phyloP scores from a whole-genome alignment of 37 sponge, comb jelly and placozoan species.

The Cladorhizidae sp. region DNA sequence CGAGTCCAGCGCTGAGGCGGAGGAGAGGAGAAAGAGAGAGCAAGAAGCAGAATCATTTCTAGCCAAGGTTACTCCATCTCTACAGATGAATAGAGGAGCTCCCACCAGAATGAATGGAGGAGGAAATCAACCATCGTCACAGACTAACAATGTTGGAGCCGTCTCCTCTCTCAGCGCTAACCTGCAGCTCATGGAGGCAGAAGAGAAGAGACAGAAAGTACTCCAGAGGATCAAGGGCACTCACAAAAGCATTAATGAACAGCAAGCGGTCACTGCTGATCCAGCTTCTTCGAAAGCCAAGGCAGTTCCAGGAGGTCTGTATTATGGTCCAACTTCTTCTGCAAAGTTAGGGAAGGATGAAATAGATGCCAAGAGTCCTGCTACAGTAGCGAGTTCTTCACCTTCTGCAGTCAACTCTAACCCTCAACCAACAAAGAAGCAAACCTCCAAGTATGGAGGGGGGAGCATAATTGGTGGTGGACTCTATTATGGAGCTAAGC shows the following conservation, averaged over 20 bases:
- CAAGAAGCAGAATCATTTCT: conserved; percentile 62
- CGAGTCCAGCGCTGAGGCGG: conserved; percentile 11
- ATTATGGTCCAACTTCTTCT: not conserved
- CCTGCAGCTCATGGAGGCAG: conserved; percentile 37
- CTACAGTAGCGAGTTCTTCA: not conserved
- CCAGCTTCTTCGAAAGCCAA: not conserved
- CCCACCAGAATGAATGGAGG: not conserved
- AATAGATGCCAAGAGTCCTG: not conserved
- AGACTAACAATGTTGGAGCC: not conserved
- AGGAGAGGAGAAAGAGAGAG: conserved; percentile 32
- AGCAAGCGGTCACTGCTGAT: not conserved
- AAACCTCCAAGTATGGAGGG: conserved; percentile 2
- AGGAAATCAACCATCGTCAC: not conserved
- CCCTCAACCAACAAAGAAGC: not conserved
- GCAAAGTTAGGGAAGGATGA: not conserved
- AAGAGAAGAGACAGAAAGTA: conserved; percentile 48
- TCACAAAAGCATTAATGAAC: conserved; percentile 34
- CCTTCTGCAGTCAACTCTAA: not conserved
- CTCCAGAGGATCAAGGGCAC: conserved; percentile 44
- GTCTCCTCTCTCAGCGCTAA: conserved; percentile 16
- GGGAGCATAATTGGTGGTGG: conserved; percentile 1
- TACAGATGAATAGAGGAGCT: not conserved
- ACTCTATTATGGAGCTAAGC: conserved; percentile 2
- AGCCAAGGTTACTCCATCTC: conserved; percentile 20
- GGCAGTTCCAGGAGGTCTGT: conserved; percentile 1